Conservation (phyloP, 2,888 invertebrate species). For the Agriopis aurantiaria region DNA sequence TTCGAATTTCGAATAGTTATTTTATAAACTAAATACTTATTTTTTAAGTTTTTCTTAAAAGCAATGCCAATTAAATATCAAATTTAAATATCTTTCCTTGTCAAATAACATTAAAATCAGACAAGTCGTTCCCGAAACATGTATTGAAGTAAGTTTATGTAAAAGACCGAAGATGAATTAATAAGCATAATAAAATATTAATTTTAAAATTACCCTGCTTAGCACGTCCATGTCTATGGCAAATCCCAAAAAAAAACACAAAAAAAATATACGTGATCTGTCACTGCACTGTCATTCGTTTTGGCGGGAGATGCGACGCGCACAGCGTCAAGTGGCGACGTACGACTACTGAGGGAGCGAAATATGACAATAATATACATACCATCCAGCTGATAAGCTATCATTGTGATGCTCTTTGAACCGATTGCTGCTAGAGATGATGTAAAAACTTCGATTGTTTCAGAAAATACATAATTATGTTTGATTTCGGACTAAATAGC, state of each 20-base stretch:
- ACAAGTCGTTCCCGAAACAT: too few species aligned
- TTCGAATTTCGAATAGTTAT: too few species aligned
- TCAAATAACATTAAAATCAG: too few species aligned
- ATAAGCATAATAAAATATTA: not conserved
- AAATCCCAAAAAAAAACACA: slow-evolving; percentile 18
- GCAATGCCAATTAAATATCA: too few species aligned
- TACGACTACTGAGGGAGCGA: slow-evolving; percentile 43
- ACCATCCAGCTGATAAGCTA: slow-evolving; percentile 46
- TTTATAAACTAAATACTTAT: too few species aligned
- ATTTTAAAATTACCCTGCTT: slow-evolving; percentile 48
- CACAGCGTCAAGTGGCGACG: slow-evolving; percentile 42
- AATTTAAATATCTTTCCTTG: too few species aligned
- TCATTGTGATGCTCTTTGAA: slow-evolving; percentile 45
- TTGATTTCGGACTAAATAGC: too few species aligned
- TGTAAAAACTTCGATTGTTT: not conserved
- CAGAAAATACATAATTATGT: not conserved
- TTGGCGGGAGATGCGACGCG: slow-evolving; percentile 49
- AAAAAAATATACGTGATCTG: slow-evolving; percentile 26
- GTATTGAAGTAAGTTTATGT: too few species aligned
- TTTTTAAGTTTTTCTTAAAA: too few species aligned
- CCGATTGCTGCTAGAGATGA: slow-evolving; percentile 26
- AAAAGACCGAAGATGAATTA: too few species aligned
- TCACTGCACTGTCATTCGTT: slow-evolving; percentile 40
- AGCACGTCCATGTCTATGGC: slow-evolving; percentile 52
- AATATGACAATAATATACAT: slow-evolving; percentile 41